phyloP scores from a whole-genome alignment of 2,113 vertebrate genomes.

The Neopipo cinnamomea region DNA sequence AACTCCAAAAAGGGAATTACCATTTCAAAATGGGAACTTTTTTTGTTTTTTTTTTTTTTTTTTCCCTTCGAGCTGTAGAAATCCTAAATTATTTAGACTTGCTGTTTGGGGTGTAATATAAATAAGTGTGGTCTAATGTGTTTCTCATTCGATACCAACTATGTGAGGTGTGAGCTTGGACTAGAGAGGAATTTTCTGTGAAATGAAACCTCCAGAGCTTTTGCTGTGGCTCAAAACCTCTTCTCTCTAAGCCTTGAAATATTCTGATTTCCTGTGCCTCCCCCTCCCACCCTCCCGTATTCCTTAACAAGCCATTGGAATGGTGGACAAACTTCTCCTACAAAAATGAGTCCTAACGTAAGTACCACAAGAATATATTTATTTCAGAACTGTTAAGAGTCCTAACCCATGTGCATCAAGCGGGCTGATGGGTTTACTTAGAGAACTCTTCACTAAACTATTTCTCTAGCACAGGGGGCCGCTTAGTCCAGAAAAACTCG shows the following conservation, averaged over 20 bases:
- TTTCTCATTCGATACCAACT: neutral
- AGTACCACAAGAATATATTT: neutral
- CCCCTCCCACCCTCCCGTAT: neutral
- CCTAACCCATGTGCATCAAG: neutral
- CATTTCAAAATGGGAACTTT: neutral
- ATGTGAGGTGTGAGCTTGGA: neutral
- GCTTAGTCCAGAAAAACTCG: neutral
- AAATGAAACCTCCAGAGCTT: conserved; percentile 17
- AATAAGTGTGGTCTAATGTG: neutral
- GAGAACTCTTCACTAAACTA: neutral
- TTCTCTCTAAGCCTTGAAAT: neutral
- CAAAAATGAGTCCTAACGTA: neutral
- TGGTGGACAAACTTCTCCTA: neutral
- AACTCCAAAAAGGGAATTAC: neutral
- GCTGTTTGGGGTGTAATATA: neutral
- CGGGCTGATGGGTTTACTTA: neutral
- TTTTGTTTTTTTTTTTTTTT: neutral
- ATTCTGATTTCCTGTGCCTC: neutral
- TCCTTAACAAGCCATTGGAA: neutral
- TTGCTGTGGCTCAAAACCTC: neutral
- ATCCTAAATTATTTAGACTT: conserved; percentile 1
- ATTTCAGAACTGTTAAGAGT: neutral
- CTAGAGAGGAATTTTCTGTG: neutral
- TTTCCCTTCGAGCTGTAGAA: neutral
- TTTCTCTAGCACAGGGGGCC: neutral